phyloP scores from a whole-genome alignment of 2,797 vertebrate species.

The Florisuga fusca region DNA sequence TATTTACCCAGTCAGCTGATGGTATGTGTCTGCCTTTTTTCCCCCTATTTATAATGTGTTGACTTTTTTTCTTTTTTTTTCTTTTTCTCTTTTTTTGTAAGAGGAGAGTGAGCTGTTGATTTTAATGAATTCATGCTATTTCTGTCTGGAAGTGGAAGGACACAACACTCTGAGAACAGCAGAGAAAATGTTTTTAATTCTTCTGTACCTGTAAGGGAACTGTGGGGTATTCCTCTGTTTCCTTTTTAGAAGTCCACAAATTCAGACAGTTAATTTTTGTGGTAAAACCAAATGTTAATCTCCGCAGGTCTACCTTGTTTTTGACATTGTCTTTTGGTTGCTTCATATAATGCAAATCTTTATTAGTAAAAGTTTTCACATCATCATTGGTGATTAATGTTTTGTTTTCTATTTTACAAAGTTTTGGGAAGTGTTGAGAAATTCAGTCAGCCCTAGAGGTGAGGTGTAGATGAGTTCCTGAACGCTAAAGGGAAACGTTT shows the following conservation, averaged over 20 bases:
- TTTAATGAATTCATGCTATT: background rate
- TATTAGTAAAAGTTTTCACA: background rate
- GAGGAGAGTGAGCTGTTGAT: background rate
- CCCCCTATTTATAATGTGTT: background rate
- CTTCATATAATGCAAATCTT: background rate
- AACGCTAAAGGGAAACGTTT: background rate
- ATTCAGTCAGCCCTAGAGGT: background rate
- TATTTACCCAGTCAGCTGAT: conserved; percentile 98
- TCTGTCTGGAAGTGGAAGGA: background rate
- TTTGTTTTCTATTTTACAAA: background rate
- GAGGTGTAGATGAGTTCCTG: background rate
- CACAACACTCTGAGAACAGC: background rate
- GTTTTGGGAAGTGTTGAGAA: background rate
- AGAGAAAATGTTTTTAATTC: background rate
- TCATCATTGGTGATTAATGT: background rate
- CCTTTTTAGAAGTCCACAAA: background rate
- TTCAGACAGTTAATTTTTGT: background rate
- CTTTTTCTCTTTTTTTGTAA: background rate
- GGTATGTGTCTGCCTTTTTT: conserved; percentile 80
- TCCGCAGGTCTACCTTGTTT: background rate
- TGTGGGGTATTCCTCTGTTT: background rate
- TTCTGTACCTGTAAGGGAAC: background rate
- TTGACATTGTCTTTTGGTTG: background rate
- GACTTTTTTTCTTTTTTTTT: background rate
- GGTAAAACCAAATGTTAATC: background rate